Percentiles rank a stretch among this genome's conserved stretches.
Conservation (phyloP, 2,113 vertebrate species). For the Lampris megalopsis region DNA sequence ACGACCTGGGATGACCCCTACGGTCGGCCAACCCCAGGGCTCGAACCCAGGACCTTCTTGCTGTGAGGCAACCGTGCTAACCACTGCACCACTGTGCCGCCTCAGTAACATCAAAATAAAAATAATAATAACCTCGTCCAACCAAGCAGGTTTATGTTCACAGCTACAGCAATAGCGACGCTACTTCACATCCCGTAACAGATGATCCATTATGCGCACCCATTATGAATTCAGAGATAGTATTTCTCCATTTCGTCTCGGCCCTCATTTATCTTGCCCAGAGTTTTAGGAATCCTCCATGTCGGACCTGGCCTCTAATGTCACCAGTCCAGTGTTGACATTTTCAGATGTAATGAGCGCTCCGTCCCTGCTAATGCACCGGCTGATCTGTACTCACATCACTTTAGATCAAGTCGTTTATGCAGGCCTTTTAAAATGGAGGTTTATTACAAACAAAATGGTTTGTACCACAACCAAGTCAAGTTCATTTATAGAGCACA, state of each 20-base stretch:
- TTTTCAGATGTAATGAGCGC: slow-evolving; percentile 1
- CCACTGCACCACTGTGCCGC: too few species aligned
- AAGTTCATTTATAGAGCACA: slow-evolving; percentile 15
- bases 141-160: too few species aligned
- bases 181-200: not conserved
- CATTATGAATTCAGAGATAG: slow-evolving; percentile 13
- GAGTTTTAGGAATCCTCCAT: not conserved
- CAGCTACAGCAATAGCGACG: too few species aligned
- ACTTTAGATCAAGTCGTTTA: not conserved
- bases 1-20: too few species aligned
- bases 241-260: slow-evolving; percentile 25
- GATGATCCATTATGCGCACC: slow-evolving; percentile 30
- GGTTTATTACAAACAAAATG: too few species aligned
- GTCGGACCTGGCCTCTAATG: not conserved
- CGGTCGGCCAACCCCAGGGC: too few species aligned
- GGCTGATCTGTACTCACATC: slow-evolving; percentile 20
- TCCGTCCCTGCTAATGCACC: not conserved
- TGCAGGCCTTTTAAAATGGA: too few species aligned
- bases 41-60: too few species aligned
- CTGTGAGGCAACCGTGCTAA: too few species aligned
- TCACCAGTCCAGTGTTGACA: slow-evolving; percentile 8
- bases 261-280: slow-evolving; percentile 9
- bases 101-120: too few species aligned
- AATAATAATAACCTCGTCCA: too few species aligned
- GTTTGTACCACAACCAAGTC: not conserved